These are phyloP conservation scores for Zosterops lateralis DNA, from an alignment of 2,113 vertebrate genomes.

Conservation along the genomic window DNA sequence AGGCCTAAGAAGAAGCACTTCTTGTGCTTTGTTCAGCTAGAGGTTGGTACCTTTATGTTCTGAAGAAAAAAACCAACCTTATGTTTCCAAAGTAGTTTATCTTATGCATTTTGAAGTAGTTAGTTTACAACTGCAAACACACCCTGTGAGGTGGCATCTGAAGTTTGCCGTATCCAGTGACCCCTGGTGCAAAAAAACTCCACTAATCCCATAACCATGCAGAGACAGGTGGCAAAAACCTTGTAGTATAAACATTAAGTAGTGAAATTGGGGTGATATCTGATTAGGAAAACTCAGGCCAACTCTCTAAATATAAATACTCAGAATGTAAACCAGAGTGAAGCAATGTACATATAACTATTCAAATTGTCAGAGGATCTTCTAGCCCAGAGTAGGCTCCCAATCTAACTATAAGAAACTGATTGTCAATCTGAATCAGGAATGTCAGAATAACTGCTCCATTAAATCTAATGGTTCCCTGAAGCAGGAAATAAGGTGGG, in stretches of 20 bases:
- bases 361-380: constrained; percentile 32
- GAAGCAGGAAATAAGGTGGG: constrained; percentile 40
- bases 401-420: constrained; percentile 60
- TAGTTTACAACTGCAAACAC: neutral
- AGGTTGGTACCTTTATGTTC: neutral
- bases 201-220: neutral
- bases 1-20: neutral
- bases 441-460: constrained; percentile 38
- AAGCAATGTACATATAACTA: constrained; percentile 40
- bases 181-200: neutral
- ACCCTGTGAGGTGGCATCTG: neutral
- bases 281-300: constrained; percentile 15
- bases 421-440: constrained; percentile 36
- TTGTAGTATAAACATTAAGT: neutral
- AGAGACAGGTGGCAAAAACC: neutral
- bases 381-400: neutral
- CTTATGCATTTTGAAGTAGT: neutral
- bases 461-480: constrained; percentile 67
- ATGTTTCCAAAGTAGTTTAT: neutral
- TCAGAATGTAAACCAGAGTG: constrained; percentile 7
- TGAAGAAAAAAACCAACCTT: neutral
- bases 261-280: neutral
- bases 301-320: constrained; percentile 14
- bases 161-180: neutral
- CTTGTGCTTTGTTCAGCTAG: neutral